These are phyloP conservation scores for Cyphomyrmex costatus DNA, from an alignment of 1,140 invertebrate species.

Conservation along the genomic window DNA sequence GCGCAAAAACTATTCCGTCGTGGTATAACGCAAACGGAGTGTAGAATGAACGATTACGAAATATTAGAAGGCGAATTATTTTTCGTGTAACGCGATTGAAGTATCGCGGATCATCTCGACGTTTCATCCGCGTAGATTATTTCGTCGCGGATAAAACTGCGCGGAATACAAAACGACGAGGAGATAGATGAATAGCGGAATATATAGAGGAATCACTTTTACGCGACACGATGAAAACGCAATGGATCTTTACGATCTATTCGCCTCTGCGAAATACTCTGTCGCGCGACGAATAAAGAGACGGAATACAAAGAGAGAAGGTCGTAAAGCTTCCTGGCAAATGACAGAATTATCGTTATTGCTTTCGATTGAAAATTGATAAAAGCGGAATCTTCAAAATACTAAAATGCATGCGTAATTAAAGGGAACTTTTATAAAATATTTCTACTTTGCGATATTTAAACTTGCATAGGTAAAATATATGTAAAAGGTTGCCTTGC, in stretches of 20 bases:
- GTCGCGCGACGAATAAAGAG: not conserved
- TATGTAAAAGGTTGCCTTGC: not conserved
- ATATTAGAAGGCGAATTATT: not conserved
- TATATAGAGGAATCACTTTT: slow-evolving; percentile 1
- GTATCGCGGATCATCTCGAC: not conserved
- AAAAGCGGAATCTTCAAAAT: not conserved
- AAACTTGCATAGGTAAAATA: not conserved
- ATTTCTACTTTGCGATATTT: slow-evolving; percentile 8
- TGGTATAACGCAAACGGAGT: slow-evolving; percentile 5
- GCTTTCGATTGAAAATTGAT: slow-evolving; percentile 1
- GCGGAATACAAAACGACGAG: not conserved
- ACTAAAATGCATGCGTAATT: not conserved
- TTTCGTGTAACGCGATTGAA: not conserved
- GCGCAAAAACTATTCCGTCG: slow-evolving; percentile 45
- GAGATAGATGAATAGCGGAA: not conserved
- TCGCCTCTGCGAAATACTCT: slow-evolving; percentile 22
- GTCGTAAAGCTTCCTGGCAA: not conserved
- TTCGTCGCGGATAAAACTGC: not conserved
- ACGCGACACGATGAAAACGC: slow-evolving; percentile 15
- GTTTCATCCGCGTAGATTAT: slow-evolving; percentile 14
- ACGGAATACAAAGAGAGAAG: not conserved
- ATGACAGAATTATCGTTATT: slow-evolving; percentile 21
- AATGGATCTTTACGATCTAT: slow-evolving; percentile 21
- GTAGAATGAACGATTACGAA: slow-evolving; percentile 15
- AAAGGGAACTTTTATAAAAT: not conserved